These are phyloP conservation scores for Drosophila quadrilineata DNA, from an alignment of 1,140 invertebrate species.

Conservation along the genomic window DNA sequence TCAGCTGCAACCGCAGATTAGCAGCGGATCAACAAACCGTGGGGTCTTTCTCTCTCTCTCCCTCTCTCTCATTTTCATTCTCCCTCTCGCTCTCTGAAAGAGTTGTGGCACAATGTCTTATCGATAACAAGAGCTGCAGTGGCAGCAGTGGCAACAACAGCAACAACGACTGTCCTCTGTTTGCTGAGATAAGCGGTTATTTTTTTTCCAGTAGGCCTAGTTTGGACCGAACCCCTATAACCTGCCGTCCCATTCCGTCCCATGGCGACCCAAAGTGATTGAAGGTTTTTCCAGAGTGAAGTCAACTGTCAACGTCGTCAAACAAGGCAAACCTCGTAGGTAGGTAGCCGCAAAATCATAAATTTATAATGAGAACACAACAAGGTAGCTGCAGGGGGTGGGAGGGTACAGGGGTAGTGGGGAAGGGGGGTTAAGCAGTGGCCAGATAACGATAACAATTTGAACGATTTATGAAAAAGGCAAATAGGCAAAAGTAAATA, in stretches of 20 bases:
- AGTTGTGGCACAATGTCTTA: slow-evolving; percentile 49
- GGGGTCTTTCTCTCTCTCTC: background rate
- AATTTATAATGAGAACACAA: slow-evolving; percentile 13
- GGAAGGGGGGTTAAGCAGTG: slow-evolving; percentile 37
- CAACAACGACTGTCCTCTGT: slow-evolving; percentile 11
- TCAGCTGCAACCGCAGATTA: slow-evolving; percentile 45
- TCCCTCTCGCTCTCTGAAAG: too few relatives aligned
- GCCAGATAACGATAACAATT: slow-evolving; percentile 56
- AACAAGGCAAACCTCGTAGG: too few relatives aligned
- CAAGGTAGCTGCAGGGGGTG: background rate
- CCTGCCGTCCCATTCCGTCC: too few relatives aligned
- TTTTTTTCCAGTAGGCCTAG: slow-evolving; percentile 49
- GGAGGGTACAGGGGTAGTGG: slow-evolving; percentile 30
- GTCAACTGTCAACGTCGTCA: too few relatives aligned
- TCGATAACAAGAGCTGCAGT: too few relatives aligned
- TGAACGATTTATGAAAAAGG: slow-evolving; percentile 66
- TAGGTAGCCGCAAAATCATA: slow-evolving; percentile 42
- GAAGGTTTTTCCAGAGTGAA: slow-evolving; percentile 50
- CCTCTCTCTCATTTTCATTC: background rate
- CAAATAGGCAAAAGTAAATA: slow-evolving; percentile 40
- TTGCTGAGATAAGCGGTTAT: slow-evolving; percentile 61
- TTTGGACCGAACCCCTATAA: too few relatives aligned
- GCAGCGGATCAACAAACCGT: background rate
- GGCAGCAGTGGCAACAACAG: too few relatives aligned
- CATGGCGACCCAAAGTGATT: too few relatives aligned